Conservation (phyloP, 2,888 invertebrate species). For the Tupiocoris notatus region DNA sequence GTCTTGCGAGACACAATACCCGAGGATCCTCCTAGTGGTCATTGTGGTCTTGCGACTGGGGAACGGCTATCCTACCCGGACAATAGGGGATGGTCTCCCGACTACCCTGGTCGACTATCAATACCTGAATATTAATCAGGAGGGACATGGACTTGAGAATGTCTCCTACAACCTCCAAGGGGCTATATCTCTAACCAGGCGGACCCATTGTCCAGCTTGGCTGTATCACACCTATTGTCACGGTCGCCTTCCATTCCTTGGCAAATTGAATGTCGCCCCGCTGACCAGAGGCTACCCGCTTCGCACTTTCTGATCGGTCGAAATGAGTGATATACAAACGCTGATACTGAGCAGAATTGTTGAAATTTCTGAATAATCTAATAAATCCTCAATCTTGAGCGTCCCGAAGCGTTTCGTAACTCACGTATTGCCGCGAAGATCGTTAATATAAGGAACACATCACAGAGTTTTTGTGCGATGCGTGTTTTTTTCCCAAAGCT, state of each 20-base stretch:
- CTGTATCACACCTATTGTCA: slow-evolving; percentile 40
- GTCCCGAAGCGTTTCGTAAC: too few species aligned
- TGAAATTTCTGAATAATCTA: too few species aligned
- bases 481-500: too few species aligned
- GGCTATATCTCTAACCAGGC: slow-evolving; percentile 41
- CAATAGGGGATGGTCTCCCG: slow-evolving; percentile 28
- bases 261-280: slow-evolving; percentile 31
- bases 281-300: too few species aligned
- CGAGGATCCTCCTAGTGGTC: slow-evolving; percentile 26
- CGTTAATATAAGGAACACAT: too few species aligned
- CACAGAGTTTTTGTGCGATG: too few species aligned
- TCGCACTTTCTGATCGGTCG: neutral
- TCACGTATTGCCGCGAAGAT: too few species aligned
- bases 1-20: slow-evolving; percentile 38
- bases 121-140: slow-evolving; percentile 47
- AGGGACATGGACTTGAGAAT: slow-evolving; percentile 42
- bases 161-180: slow-evolving; percentile 41
- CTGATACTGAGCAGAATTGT: neutral
- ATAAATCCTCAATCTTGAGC: too few species aligned
- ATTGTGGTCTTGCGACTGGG: slow-evolving; percentile 32
- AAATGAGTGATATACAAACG: slow-evolving; percentile 24
- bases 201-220: slow-evolving; percentile 8
- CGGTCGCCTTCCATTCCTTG: slow-evolving; percentile 35
- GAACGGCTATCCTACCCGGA: slow-evolving; percentile 2
- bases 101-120: slow-evolving; percentile 40